Evolutionary conservation across 2,797 vertebrate genomes (phyloP).

Genomic region (Nannoperca obscura): DNA sequence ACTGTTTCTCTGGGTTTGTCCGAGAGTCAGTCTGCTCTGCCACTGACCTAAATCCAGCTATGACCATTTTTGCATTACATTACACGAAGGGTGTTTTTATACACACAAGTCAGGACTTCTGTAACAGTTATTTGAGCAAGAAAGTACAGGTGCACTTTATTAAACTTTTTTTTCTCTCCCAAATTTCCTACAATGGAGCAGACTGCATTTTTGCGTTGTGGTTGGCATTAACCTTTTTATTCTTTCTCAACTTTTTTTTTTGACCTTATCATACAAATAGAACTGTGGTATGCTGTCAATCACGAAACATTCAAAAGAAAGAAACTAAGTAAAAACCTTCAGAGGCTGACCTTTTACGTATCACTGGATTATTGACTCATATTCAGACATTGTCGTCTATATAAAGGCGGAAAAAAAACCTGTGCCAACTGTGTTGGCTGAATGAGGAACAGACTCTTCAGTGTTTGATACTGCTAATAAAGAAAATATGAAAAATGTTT

Average conservation of each 20-base stretch:
- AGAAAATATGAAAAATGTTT: not conserved
- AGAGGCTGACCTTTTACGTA: not conserved
- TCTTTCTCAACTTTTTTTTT: too few relatives aligned
- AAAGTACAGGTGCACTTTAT: not conserved
- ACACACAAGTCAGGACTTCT: not conserved
- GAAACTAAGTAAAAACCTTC: too few relatives aligned
- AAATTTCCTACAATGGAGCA: not conserved
- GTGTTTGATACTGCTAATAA: not conserved
- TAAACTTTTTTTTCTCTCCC: not conserved
- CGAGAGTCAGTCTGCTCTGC: not conserved
- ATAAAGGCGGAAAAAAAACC: too few relatives aligned
- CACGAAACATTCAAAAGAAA: too few relatives aligned
- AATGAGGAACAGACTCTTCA: not conserved
- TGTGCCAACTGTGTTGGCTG: too few relatives aligned
- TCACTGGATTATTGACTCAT: not conserved
- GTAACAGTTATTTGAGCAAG: not conserved
- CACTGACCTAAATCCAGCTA: constrained; percentile 21
- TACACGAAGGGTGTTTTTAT: not conserved
- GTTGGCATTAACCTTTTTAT: too few relatives aligned
- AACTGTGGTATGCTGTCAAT: too few relatives aligned
- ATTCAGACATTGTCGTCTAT: not conserved
- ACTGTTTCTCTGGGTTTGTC: not conserved
- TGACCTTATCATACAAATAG: too few relatives aligned
- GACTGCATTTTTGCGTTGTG: not conserved
- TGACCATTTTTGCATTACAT: not conserved